phyloP scores from a whole-genome alignment of 2,797 vertebrate species.

The Micrastur ruficollis region DNA sequence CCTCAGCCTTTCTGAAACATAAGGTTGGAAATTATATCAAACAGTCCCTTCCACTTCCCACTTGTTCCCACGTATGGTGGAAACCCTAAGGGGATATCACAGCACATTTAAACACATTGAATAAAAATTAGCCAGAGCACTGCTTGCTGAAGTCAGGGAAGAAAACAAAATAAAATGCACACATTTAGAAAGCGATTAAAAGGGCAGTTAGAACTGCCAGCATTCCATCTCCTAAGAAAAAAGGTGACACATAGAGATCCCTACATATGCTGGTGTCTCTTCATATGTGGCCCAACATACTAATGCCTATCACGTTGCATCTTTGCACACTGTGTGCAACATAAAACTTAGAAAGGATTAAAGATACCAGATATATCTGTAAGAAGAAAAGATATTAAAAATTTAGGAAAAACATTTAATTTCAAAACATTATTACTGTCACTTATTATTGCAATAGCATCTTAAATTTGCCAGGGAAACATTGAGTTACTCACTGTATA shows the following conservation, averaged over 20 bases:
- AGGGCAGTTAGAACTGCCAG: neutral
- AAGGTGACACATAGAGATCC: neutral
- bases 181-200: neutral
- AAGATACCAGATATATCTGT: neutral
- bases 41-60: neutral
- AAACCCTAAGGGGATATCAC: neutral
- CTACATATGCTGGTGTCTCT: neutral
- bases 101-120: neutral
- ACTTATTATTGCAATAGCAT: neutral
- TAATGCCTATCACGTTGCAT: neutral
- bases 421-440: neutral
- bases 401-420: neutral
- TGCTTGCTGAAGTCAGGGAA: neutral
- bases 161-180: neutral
- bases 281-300: neutral
- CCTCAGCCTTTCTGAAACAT: neutral
- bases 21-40: neutral
- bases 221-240: neutral
- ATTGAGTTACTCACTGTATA: neutral
- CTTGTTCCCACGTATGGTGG: neutral
- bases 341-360: neutral
- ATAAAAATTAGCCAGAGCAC: neutral
- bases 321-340: neutral
- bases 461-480: neutral
- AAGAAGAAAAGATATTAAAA: neutral